A percentile compares a stretch with the other conserved stretches of the same genome.
phyloP scores from a whole-genome alignment of 2,888 invertebrate species.

The Spisula solida region DNA sequence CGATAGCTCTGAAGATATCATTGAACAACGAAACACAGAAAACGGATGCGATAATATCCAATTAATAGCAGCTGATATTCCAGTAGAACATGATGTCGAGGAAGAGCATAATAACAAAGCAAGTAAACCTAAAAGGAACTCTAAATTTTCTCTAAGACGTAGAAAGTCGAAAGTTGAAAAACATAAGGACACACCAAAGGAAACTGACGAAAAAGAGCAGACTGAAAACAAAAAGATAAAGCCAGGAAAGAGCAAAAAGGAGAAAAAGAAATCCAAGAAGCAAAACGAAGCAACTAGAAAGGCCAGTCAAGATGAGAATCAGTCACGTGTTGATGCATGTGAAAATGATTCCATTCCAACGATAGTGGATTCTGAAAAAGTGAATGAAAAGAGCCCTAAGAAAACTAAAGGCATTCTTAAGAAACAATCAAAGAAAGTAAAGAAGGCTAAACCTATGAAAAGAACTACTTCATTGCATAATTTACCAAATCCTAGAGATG shows the following conservation, averaged over 20 bases:
- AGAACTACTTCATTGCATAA: conserved; percentile 56
- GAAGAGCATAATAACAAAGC: conserved; percentile 17
- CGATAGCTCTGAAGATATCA: not conserved
- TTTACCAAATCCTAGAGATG: conserved; percentile 26
- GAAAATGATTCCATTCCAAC: not conserved
- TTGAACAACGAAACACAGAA: not conserved
- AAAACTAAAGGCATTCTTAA: conserved; percentile 52
- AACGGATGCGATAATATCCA: conserved; percentile 1
- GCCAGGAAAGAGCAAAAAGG: conserved; percentile 39
- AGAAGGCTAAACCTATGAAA: conserved; percentile 5
- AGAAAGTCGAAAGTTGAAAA: conserved; percentile 1
- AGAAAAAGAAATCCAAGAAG: conserved; percentile 43
- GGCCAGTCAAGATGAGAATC: conserved; percentile 31
- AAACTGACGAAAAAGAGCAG: conserved; percentile 8
- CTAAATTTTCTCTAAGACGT: not conserved
- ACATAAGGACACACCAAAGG: not conserved
- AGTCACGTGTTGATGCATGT: not conserved
- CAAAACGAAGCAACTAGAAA: conserved; percentile 49
- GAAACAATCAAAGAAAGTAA: conserved; percentile 28
- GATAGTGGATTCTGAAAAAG: too few species aligned
- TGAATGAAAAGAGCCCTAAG: conserved; percentile 11
- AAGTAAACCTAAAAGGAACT: not conserved
- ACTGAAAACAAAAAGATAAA: conserved; percentile 10
- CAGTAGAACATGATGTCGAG: not conserved
- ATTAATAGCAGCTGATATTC: not conserved